Conservation (phyloP, 1,140 invertebrate species). For the Colletes gigas region DNA sequence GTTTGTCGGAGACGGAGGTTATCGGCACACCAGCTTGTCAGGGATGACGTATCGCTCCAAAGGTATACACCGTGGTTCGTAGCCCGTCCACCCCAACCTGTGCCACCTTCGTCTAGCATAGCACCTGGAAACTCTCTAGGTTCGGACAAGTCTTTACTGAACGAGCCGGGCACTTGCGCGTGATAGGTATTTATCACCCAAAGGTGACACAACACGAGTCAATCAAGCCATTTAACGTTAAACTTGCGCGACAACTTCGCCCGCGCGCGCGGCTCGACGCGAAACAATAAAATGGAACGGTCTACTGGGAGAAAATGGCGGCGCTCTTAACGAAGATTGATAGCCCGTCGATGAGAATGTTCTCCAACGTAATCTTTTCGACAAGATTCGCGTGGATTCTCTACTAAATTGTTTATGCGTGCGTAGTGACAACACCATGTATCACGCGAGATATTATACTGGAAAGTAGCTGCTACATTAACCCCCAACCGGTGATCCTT, state of each 20-base stretch:
- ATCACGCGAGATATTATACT: too few species aligned
- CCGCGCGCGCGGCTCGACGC: background rate
- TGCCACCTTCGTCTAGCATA: conserved; percentile 35
- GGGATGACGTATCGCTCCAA: conserved; percentile 68
- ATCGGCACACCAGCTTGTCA: conserved; percentile 66
- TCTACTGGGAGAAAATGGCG: background rate
- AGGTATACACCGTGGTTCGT: conserved; percentile 53
- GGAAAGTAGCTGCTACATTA: too few species aligned
- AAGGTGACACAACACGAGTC: conserved; percentile 44
- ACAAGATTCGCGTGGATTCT: background rate
- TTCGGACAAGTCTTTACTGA: conserved; percentile 38
- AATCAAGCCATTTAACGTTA: conserved; percentile 42
- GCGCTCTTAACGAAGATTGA: conserved; percentile 28
- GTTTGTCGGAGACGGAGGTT: conserved; percentile 62
- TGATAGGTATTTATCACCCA: conserved; percentile 62
- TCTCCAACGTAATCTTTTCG: background rate
- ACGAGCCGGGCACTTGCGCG: conserved; percentile 51
- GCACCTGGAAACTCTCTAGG: conserved; percentile 55
- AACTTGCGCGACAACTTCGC: conserved; percentile 16
- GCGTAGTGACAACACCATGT: too few species aligned
- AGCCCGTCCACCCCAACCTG: conserved; percentile 53
- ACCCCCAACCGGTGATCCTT: too few species aligned
- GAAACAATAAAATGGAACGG: background rate
- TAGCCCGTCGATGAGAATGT: background rate
- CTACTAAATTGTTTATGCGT: background rate